Base-by-base conservation (phyloP, 2,113 vertebrate genomes). In the Cynoglossus semilaevis region DNA sequence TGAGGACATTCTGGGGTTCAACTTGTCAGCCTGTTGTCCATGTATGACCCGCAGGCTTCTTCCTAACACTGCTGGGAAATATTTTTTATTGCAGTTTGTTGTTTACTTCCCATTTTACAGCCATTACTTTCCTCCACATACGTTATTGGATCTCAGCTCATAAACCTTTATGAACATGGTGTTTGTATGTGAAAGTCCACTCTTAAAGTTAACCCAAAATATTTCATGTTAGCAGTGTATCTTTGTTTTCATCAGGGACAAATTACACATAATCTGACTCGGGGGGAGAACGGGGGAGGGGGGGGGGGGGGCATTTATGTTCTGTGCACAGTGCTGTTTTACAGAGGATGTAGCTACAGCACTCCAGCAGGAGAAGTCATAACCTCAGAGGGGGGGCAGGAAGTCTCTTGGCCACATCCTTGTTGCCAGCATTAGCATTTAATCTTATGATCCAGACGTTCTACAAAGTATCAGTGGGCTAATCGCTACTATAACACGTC, bases 331-430 rank as follows among this genome's bases (percentile, higher is more conserved):
- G 47, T 14, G 13, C 13, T 37, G 40, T 70, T 75, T 70, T 38
- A 74, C 61, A 15, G 63, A 74, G 69, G 67, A 58, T 70, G 50
- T 49, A 51, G 56, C 54, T 65, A 35, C 66, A 34, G 49, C 41
- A 15, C 67, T 62, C 60, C 56, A 70, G 64, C 29, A 1, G 68
- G 72, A 59, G 70, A 66, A 64, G 64, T 71, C 41, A 44, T 75
- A 82, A 71, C 79, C 70, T 69, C 4, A 15, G 34, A 34, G 50
- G 51, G 7, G 43, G 69, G 64, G 60, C 83, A 87, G 83, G 82
- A 87, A 86, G 82, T 83, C 53, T 81, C 49, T 44, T 64, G 49
- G 70, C 79, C 79, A 82, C 81, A 84, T 84, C 86, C 80, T 74
- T 51, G 67, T 73, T 77, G 49, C 63, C 67, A 68, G 58, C 19